phyloP scores from a whole-genome alignment of 2,888 invertebrate genomes.

The Cotesia congregata region DNA sequence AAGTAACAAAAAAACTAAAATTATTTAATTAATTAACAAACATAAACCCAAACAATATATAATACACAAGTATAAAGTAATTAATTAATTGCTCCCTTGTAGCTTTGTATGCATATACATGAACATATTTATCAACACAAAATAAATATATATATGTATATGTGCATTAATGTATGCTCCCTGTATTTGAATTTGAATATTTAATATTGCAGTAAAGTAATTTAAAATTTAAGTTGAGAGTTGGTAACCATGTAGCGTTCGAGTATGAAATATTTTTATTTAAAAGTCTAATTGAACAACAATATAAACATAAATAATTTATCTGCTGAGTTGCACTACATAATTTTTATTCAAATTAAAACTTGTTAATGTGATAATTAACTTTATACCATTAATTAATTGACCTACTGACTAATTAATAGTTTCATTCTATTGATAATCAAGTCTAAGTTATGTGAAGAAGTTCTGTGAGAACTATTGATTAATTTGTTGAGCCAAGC shows the following conservation, averaged over 20 bases:
- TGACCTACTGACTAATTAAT: neutral
- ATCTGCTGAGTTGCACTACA: neutral
- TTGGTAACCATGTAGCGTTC: neutral
- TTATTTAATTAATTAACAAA: slow-evolving; percentile 2
- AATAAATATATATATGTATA: neutral
- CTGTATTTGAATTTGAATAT: neutral
- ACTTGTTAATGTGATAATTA: too few relatives aligned
- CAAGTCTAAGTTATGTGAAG: neutral
- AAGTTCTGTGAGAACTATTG: neutral
- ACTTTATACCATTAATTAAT: neutral
- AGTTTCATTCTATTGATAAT: neutral
- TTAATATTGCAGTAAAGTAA: neutral
- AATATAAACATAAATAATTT: neutral
- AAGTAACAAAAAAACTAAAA: slow-evolving; percentile 2
- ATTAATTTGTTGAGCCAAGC: neutral
- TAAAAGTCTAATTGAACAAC: neutral
- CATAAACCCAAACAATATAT: neutral
- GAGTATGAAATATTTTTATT: neutral
- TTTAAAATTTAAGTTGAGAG: neutral
- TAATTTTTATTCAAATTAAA: too few relatives aligned
- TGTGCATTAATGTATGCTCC: neutral
- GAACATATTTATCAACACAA: too few relatives aligned
- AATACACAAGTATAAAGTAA: neutral
- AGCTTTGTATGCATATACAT: slow-evolving; percentile 26
- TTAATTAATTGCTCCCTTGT: slow-evolving; percentile 39